These are phyloP conservation scores for Polyergus mexicanus DNA, from an alignment of 1,140 invertebrate genomes.

Conservation along the genomic window DNA sequence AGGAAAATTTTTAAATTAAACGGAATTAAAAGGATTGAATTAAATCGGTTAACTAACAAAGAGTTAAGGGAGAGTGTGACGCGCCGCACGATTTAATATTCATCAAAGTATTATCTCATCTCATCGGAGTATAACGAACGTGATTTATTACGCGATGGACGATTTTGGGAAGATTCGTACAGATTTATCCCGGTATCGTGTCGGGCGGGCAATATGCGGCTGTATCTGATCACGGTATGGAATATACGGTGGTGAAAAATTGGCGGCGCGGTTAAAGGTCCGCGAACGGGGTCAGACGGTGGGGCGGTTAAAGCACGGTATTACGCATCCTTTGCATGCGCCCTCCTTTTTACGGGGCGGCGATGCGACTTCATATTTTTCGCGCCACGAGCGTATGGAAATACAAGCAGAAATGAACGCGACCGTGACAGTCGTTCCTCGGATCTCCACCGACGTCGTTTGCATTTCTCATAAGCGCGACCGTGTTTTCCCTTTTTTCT, in stretches of 20 bases:
- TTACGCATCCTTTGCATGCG: slow-evolving; percentile 52
- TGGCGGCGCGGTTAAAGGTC: slow-evolving; percentile 19
- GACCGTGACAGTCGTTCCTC: slow-evolving; percentile 43
- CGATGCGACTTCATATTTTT: slow-evolving; percentile 48
- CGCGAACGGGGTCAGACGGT: not conserved
- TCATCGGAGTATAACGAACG: not conserved
- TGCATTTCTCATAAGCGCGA: slow-evolving; percentile 68
- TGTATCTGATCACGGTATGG: slow-evolving; percentile 44
- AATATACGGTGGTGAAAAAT: slow-evolving; percentile 48
- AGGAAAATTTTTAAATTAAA: not conserved
- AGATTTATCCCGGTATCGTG: slow-evolving; percentile 38
- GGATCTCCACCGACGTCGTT: slow-evolving; percentile 56
- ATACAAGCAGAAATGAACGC: slow-evolving; percentile 59
- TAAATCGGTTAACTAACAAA: not conserved
- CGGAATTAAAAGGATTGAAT: not conserved
- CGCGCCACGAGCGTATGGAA: slow-evolving; percentile 39
- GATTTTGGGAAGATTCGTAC: not conserved
- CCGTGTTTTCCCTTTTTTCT: slow-evolving; percentile 21
- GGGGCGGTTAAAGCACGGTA: slow-evolving; percentile 36
- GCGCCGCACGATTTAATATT: not conserved
- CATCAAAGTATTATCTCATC: not conserved
- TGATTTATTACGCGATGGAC: slow-evolving; percentile 3
- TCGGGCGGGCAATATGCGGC: slow-evolving; percentile 22
- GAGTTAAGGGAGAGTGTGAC: not conserved
- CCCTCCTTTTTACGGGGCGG: not conserved